These are phyloP conservation scores for Bradypodion pumilum DNA, from an alignment of 2,797 vertebrate species.

Conservation along the genomic window DNA sequence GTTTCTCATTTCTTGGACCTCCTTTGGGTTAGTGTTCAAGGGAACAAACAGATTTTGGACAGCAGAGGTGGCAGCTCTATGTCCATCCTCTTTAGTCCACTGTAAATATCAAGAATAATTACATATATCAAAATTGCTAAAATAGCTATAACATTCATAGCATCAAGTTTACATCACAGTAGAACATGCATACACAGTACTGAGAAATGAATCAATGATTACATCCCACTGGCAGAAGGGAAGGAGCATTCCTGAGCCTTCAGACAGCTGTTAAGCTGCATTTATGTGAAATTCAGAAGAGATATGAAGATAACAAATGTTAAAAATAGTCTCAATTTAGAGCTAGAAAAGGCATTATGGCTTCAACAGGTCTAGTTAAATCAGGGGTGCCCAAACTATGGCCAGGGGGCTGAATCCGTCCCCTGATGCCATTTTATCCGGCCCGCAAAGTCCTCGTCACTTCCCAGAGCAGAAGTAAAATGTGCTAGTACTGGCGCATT, in stretches of 20 bases:
- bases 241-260: neutral
- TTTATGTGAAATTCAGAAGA: neutral
- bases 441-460: no score
- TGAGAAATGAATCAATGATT: constrained; percentile 80
- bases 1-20: constrained; percentile 98
- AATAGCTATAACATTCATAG: constrained; percentile 41
- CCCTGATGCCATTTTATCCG: no score
- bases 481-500: no score
- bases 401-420: no score
- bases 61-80: constrained; percentile 86
- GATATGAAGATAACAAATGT: constrained; percentile 18
- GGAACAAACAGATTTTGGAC: constrained; percentile 98
- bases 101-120: constrained; percentile 83
- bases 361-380: neutral
- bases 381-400: no score
- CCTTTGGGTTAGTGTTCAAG: constrained; percentile 97
- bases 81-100: constrained; percentile 97
- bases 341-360: neutral
- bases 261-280: constrained; percentile 9
- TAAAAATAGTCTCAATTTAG: constrained; percentile 7
- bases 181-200: constrained; percentile 86
- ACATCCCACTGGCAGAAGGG: neutral
- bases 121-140: constrained; percentile 64
- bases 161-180: constrained; percentile 71
- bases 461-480: no score